Percentiles rank a stretch among this genome's conserved stretches.
These are phyloP conservation scores for Microctenopoma lineatum DNA, from an alignment of 2,797 vertebrate species.

Conservation along the genomic window DNA sequence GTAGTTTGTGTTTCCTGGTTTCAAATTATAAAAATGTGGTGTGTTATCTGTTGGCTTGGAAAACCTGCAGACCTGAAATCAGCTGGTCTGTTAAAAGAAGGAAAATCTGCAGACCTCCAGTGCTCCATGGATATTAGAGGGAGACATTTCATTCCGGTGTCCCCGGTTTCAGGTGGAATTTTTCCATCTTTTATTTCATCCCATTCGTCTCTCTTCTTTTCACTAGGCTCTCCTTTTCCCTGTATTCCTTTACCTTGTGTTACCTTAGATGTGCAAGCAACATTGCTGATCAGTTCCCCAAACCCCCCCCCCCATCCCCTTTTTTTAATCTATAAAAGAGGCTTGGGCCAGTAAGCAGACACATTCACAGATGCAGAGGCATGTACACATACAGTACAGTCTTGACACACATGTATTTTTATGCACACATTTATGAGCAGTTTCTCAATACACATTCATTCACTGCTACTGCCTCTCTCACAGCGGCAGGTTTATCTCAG, in stretches of 20 bases:
- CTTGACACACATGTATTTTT: background rate
- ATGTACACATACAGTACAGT: background rate
- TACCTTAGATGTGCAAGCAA: background rate
- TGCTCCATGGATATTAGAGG: background rate
- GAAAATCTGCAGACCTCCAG: background rate
- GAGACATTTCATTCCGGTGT: constrained; percentile 1
- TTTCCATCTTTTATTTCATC: background rate
- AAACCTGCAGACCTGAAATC: background rate
- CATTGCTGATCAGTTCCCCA: constrained; percentile 18
- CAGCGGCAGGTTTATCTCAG: constrained; percentile 51
- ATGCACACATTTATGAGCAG: background rate
- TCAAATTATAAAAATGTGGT: constrained; percentile 3
- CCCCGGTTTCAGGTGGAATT: background rate
- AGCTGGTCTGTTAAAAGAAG: background rate
- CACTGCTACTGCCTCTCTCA: constrained; percentile 5
- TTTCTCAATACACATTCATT: background rate
- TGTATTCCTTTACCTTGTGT: background rate
- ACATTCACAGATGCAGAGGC: constrained; percentile 6
- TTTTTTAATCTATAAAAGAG: constrained; percentile 43
- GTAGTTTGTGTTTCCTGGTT: background rate
- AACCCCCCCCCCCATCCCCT: background rate
- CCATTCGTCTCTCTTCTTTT: background rate
- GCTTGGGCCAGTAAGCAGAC: background rate
- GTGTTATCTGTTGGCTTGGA: background rate
- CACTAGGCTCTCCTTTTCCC: background rate